Evolutionary conservation across 1,140 invertebrate genomes (phyloP), one percentile per base, ranked within the genome.

Genomic region (Heliconius hermathena): DNA sequence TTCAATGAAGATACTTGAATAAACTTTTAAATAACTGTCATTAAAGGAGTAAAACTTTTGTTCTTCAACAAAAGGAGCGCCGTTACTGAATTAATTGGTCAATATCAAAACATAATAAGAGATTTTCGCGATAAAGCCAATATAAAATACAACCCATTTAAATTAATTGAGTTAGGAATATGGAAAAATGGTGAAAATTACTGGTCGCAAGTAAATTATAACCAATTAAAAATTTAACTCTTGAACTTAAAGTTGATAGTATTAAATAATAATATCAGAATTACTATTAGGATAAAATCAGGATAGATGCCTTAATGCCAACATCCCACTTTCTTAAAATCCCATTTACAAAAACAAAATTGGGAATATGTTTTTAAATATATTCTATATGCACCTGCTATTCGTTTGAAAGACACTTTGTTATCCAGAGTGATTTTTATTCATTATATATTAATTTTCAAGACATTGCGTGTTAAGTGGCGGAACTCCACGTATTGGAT

Each of bases 21-120:
- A 70, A 76, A 76, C 74, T 66, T 66, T 20, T 66, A 36, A 76
- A 70, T 66, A 46, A 41, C 74, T 66, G 57, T 76, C 49, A 38
- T 76, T 76, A 70, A 52, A 41, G 75, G 70, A 77, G 36, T 41
- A 18, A 77, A 77, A 77, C 22, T 77, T 77, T 71, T 71, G 70
- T 71, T 46, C 26, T n/a, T 54, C 20, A 36, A 77, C 75, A 77
- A 77, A 77, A 66, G 33, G 26, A 60, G 38, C 57, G 54, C 75
- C 66, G 72, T 22, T 71, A 52, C 66, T 33, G 70, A 77, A 71
- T 77, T 77, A 71, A 76, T 76, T 71, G 57, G 74, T 26, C 74
- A 71, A 76, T 76, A 70, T 71, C n/a, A 71, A 60, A 76, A 71
- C 29, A 71, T 71, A 20, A 71, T 36, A 71, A 33, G 29, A 38